These are phyloP conservation scores for Lordiphosa clarofinis DNA, from an alignment of 1,140 invertebrate genomes.

Conservation along the genomic window DNA sequence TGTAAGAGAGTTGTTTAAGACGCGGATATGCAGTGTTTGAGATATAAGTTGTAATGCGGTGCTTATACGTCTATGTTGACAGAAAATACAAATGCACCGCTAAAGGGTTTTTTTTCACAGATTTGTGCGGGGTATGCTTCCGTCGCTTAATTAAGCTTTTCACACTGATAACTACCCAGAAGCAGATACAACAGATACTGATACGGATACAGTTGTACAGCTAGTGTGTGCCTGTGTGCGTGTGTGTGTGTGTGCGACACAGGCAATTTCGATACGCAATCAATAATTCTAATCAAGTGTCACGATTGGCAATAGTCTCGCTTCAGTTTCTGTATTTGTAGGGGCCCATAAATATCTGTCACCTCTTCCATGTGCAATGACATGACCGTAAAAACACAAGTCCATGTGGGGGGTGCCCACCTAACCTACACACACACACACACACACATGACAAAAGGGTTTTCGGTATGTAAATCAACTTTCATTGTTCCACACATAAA, in stretches of 20 bases:
- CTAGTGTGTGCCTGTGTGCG: slow-evolving; percentile 21
- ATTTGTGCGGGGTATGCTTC: too few relatives aligned
- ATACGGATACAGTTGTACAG: slow-evolving; percentile 23
- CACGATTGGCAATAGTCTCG: slow-evolving; percentile 53
- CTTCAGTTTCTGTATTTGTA: slow-evolving; percentile 16
- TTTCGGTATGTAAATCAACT: slow-evolving; percentile 80
- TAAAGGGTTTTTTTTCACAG: too few relatives aligned
- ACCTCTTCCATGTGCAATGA: slow-evolving; percentile 13
- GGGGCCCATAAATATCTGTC: slow-evolving; percentile 62
- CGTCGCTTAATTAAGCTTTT: too few relatives aligned
- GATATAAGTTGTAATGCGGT: too few relatives aligned
- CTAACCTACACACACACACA: not conserved
- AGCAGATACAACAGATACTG: not conserved
- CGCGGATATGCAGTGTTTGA: too few relatives aligned
- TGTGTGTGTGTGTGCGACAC: slow-evolving; percentile 7
- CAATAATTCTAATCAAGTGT: slow-evolving; percentile 75
- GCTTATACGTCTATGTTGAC: too few relatives aligned
- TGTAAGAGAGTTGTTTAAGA: too few relatives aligned
- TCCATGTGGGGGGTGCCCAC: slow-evolving; percentile 16
- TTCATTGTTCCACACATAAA: slow-evolving; percentile 79
- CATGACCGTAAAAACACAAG: slow-evolving; percentile 61
- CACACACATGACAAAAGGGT: slow-evolving; percentile 40
- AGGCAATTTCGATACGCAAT: slow-evolving; percentile 72
- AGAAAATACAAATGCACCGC: too few relatives aligned
- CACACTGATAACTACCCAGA: too few relatives aligned